These are phyloP conservation scores for Nephrotoma appendiculata DNA, from an alignment of 2,888 invertebrate genomes.

Conservation along the genomic window DNA sequence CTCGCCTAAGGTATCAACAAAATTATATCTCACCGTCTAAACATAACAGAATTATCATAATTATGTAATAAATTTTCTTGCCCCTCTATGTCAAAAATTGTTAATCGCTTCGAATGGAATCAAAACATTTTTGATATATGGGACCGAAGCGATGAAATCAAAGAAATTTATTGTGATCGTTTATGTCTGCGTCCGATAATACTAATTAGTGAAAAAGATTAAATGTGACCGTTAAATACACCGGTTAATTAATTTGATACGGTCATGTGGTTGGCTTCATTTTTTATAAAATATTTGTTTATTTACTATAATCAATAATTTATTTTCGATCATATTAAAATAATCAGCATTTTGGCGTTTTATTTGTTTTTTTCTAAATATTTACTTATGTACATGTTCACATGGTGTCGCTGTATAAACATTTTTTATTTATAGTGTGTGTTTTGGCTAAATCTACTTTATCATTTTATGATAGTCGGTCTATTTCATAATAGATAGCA, in stretches of 20 bases:
- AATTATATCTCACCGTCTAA: background rate
- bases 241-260: too few species aligned
- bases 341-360: background rate
- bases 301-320: background rate
- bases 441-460: background rate
- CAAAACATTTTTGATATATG: background rate
- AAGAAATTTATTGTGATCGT: background rate
- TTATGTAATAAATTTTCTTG: background rate
- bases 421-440: background rate
- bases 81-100: background rate
- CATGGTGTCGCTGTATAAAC: background rate
- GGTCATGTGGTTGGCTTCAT: background rate
- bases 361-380: background rate
- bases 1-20: background rate
- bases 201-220: background rate
- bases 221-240: background rate
- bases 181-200: background rate
- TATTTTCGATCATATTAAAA: background rate
- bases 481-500: background rate
- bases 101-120: background rate
- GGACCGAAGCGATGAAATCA: too few species aligned
- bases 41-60: background rate
- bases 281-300: background rate
- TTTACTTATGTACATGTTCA: background rate
- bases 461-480: background rate